Percentiles rank a stretch among this genome's conserved stretches.
Evolutionary conservation across 2,797 vertebrate species (phyloP).

Genomic region (Sternarchorhynchus goeldii): DNA sequence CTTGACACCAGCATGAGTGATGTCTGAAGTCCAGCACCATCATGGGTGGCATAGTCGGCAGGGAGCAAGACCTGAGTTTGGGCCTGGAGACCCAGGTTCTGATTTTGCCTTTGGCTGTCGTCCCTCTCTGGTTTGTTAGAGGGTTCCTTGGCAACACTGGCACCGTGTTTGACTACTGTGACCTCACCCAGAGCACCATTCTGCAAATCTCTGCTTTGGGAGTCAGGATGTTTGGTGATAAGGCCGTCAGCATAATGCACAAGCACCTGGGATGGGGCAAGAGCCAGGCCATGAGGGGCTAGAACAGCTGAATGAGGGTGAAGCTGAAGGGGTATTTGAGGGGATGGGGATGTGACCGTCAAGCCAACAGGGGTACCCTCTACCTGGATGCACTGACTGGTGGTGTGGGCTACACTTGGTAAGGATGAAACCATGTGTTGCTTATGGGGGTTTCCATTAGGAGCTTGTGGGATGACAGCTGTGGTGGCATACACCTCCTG

Average conservation of each 20-base stretch:
- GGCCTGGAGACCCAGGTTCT: conserved; percentile 87
- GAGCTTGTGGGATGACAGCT: conserved; percentile 84
- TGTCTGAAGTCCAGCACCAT: conserved; percentile 84
- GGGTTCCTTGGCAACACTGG: conserved; percentile 65
- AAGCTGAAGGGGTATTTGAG: conserved; percentile 86
- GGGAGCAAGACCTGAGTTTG: conserved; percentile 88
- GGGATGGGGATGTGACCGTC: conserved; percentile 82
- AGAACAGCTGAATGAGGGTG: conserved; percentile 89
- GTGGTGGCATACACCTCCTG: conserved; percentile 90
- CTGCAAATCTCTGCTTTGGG: conserved; percentile 82
- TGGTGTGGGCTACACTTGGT: conserved; percentile 73
- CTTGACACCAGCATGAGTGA: conserved; percentile 93
- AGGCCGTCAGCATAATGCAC: conserved; percentile 92
- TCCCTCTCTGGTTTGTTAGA: conserved; percentile 59
- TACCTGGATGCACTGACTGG: conserved; percentile 92
- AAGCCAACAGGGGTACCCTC: conserved; percentile 86
- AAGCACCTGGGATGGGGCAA: conserved; percentile 91
- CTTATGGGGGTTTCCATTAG: conserved; percentile 84
- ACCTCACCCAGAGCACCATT: conserved; percentile 87
- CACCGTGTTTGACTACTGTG: conserved; percentile 52
- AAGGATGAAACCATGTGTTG: conserved; percentile 77
- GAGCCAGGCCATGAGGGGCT: conserved; percentile 87
- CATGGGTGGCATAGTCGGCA: conserved; percentile 82
- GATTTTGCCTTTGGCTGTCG: conserved; percentile 62
- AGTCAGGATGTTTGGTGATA: conserved; percentile 81